Percentiles rank a stretch among this genome's conserved stretches.
These are phyloP conservation scores for Melipona beecheii DNA, from an alignment of 2,888 invertebrate genomes.

Conservation along the genomic window DNA sequence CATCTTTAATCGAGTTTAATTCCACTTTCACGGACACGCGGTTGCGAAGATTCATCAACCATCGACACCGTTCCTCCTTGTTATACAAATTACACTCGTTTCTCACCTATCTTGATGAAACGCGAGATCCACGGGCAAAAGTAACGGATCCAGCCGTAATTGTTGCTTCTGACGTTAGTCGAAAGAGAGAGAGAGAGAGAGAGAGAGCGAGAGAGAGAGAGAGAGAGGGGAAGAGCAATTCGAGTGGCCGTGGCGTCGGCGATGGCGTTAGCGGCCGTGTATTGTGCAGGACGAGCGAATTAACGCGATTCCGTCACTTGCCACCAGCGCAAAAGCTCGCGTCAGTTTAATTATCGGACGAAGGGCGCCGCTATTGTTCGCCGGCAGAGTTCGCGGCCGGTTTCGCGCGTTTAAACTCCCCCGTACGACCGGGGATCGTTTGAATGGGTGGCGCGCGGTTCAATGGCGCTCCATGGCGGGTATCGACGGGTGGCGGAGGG, in stretches of 20 bases:
- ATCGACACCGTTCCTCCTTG: not conserved
- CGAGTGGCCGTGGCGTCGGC: constrained; percentile 20
- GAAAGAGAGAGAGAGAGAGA: not conserved
- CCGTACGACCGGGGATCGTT: constrained; percentile 58
- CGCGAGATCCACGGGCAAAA: constrained; percentile 5
- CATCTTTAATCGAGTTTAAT: not conserved
- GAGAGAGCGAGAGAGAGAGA: too few relatives aligned
- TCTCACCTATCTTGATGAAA: not conserved
- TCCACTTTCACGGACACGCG: too few relatives aligned
- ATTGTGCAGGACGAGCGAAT: constrained; percentile 58
- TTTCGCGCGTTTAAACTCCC: constrained; percentile 68
- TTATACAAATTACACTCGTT: not conserved
- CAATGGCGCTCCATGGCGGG: constrained; percentile 40
- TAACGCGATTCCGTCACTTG: constrained; percentile 72
- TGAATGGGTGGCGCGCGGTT: constrained; percentile 55
- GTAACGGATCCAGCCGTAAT: constrained; percentile 24
- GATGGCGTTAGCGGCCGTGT: constrained; percentile 3
- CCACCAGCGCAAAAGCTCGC: constrained; percentile 68
- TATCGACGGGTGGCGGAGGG: not conserved
- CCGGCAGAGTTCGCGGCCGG: constrained; percentile 52
- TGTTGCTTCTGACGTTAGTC: constrained; percentile 18
- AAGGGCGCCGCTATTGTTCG: constrained; percentile 68
- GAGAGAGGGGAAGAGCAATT: constrained; percentile 20
- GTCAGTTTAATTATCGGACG: constrained; percentile 73
- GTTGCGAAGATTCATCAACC: not conserved